Evolutionary conservation across 2,113 vertebrate genomes (phyloP), one percentile per base, ranked within the genome.

Genomic region (Aegithalos caudatus): DNA sequence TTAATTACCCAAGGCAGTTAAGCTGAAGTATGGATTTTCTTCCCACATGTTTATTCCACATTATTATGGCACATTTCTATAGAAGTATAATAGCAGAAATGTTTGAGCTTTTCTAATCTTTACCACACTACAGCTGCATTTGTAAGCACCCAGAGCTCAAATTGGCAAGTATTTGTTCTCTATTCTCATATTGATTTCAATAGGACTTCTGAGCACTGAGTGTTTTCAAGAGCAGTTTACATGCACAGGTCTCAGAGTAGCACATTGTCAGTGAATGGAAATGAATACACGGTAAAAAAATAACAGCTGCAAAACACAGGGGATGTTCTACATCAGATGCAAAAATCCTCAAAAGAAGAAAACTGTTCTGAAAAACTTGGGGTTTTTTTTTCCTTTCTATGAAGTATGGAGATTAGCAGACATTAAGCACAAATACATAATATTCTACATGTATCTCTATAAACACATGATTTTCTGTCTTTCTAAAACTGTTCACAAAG

Each of bases 151-250:
- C 67, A 77, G 61, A 88, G 88, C 90, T 90, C 88, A 88, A 78
- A 92, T 7, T 86, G 85, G 82, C 72, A 94, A 92, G 56, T 67
- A 87, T 92, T 90, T 92, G 53, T 86, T 95, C 94, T 92, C 87
- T 73, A 79, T 90, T 94, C 92, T 93, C 88, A 27, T 73, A 92
- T 60, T 84, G 88, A 95, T 93, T 96, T 95, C 94, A 95, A 84
- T 27, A 88, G 88, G 83, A 81, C 69, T 92, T 92, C n/a, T 86
- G 90, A 94, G 92, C 90, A 91, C 56, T 37, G 62, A 88, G 48
- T 61, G 86, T 56, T 96, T 96, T 86, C 60, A 42, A 89, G 74
- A 92, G 90, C 71, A 81, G 95, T 92, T 92, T 86, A 77, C 80
- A 60, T 64, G 72, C 94, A 67, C 29, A 92, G 86, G 86, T 92